Conservation (phyloP, 2,113 vertebrate species). For the Paramormyrops kingsleyae region DNA sequence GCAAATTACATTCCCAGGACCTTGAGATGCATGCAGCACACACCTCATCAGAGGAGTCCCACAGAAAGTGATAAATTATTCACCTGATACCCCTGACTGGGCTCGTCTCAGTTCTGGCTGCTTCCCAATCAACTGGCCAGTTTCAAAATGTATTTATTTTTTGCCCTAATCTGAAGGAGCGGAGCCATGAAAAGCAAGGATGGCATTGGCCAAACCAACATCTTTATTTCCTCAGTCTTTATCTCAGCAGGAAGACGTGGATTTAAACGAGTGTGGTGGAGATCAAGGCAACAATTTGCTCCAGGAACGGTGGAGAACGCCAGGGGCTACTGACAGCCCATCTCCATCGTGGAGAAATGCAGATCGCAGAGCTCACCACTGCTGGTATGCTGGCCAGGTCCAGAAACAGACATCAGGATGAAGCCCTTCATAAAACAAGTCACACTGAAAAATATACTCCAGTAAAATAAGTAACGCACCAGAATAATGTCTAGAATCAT, state of each 20-base stretch:
- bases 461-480: background rate
- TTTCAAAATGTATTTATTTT: background rate
- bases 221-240: background rate
- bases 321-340: conserved; percentile 12
- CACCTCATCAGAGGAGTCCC: background rate
- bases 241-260: conserved; percentile 16
- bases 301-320: background rate
- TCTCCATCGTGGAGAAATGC: conserved; percentile 13
- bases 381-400: background rate
- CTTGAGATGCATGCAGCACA: background rate
- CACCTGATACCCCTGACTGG: background rate
- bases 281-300: conserved; percentile 21
- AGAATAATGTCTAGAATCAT: background rate
- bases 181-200: background rate
- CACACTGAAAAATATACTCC: background rate
- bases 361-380: background rate
- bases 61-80: background rate
- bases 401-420: background rate
- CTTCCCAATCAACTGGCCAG: background rate
- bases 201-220: background rate
- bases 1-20: background rate
- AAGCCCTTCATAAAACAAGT: background rate
- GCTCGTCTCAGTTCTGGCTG: background rate
- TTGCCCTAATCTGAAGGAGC: background rate
- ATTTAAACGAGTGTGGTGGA: conserved; percentile 18